These are phyloP conservation scores for Pygmarrhopalites habei DNA, from an alignment of 1,140 invertebrate genomes.

Conservation along the genomic window DNA sequence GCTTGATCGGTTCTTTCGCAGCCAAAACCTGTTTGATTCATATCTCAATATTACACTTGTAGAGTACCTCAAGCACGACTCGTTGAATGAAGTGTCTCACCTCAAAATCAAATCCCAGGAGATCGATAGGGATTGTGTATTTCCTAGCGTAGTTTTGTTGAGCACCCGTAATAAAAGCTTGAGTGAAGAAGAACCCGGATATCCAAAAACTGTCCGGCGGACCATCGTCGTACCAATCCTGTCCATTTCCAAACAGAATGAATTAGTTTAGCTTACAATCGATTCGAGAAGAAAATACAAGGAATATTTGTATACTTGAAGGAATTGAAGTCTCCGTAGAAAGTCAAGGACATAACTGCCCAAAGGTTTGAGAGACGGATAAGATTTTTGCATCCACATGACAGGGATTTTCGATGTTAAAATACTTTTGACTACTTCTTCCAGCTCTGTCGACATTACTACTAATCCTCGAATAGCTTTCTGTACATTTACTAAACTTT, in stretches of 20 bases:
- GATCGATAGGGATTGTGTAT: slow-evolving; percentile 82
- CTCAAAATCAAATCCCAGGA: slow-evolving; percentile 74
- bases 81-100: too few relatives aligned
- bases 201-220: slow-evolving; percentile 81
- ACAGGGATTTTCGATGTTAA: slow-evolving; percentile 72
- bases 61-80: too few relatives aligned
- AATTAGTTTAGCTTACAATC: slow-evolving; percentile 47
- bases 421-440: slow-evolving; percentile 77
- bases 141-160: slow-evolving; percentile 90
- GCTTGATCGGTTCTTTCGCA: too few relatives aligned
- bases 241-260: slow-evolving; percentile 45
- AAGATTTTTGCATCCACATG: slow-evolving; percentile 76
- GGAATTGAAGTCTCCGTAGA: slow-evolving; percentile 66
- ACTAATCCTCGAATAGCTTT: slow-evolving; percentile 75
- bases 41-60: too few relatives aligned
- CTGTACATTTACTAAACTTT: slow-evolving; percentile 68
- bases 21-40: too few relatives aligned
- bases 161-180: slow-evolving; percentile 88
- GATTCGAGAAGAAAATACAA: slow-evolving; percentile 41
- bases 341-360: slow-evolving; percentile 86
- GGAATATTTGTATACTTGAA: slow-evolving; percentile 47
- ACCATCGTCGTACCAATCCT: slow-evolving; percentile 77
- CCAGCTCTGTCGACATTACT: slow-evolving; percentile 77
- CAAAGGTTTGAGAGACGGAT: slow-evolving; percentile 86
- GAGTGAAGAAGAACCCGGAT: slow-evolving; percentile 91